Evolutionary conservation across 2,888 invertebrate genomes (phyloP).

Genomic region (Tetropium fuscum): DNA sequence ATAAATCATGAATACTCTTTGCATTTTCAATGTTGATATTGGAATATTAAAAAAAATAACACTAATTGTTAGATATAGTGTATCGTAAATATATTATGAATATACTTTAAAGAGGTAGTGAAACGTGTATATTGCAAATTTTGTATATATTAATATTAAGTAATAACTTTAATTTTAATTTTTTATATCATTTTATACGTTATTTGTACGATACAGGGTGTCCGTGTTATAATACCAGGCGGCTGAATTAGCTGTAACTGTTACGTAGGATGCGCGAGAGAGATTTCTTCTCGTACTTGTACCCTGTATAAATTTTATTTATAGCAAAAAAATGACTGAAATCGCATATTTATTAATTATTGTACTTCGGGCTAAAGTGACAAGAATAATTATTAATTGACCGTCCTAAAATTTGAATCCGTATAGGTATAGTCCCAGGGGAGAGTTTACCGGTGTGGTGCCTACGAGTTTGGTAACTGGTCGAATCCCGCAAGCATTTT

Average conservation of each 20-base stretch:
- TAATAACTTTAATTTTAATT: conserved; percentile 52
- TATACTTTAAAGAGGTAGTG: conserved; percentile 47
- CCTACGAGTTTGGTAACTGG: too few species aligned
- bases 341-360: conserved; percentile 42
- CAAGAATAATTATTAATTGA: conserved; percentile 45
- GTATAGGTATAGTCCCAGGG: conserved; percentile 5
- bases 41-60: conserved; percentile 37
- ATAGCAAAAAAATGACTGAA: conserved; percentile 51
- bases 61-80: conserved; percentile 46
- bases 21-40: conserved; percentile 44
- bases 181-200: conserved; percentile 58
- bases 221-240: conserved; percentile 47
- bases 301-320: conserved; percentile 52
- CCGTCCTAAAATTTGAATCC: conserved; percentile 46
- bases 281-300: conserved; percentile 33
- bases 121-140: conserved; percentile 51
- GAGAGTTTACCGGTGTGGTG: conserved; percentile 1
- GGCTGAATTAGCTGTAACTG: conserved; percentile 45
- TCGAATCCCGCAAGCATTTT: too few species aligned
- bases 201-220: conserved; percentile 58
- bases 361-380: conserved; percentile 46
- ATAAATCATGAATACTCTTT: conserved; percentile 42
- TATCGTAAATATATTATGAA: conserved; percentile 44
- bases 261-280: conserved; percentile 37
- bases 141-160: conserved; percentile 53